phyloP scores from a whole-genome alignment of 2,888 invertebrate species.

The Cyaniris semiargus region DNA sequence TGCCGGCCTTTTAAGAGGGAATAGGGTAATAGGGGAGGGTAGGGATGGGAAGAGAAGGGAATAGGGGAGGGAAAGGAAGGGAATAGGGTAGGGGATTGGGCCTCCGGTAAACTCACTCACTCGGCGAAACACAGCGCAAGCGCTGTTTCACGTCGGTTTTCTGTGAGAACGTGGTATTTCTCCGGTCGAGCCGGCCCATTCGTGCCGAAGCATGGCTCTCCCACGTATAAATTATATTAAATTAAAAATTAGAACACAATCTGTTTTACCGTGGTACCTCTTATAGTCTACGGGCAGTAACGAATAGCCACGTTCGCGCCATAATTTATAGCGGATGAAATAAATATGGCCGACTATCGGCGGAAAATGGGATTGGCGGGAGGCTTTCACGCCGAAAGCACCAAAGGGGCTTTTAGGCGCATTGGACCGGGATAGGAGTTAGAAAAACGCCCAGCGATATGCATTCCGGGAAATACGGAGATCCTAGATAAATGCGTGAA shows the following conservation, averaged over 20 bases:
- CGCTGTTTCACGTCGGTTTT: no score
- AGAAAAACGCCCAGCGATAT: neutral
- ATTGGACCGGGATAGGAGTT: conserved; percentile 26
- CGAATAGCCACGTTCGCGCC: neutral
- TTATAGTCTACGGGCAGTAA: neutral
- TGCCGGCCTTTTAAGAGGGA: no score
- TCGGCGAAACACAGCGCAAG: no score
- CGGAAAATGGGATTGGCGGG: conserved; percentile 34
- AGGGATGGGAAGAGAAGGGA: no score
- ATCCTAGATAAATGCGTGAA: neutral
- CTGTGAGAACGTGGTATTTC: no score
- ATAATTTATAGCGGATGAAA: conserved; percentile 14
- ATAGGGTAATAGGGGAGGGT: no score
- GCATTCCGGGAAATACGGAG: conserved; percentile 10
- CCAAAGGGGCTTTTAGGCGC: conserved; percentile 40
- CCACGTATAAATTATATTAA: no score
- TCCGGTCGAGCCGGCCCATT: no score
- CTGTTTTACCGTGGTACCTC: neutral
- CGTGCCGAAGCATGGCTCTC: no score
- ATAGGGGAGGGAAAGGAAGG: no score
- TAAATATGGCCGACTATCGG: conserved; percentile 3
- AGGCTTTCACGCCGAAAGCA: conserved; percentile 40
- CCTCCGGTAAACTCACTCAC: no score
- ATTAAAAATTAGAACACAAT: neutral
- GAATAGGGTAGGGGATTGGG: no score